These are phyloP conservation scores for Dugesia japonica DNA, from an alignment of 2,888 invertebrate species.

Conservation along the genomic window DNA sequence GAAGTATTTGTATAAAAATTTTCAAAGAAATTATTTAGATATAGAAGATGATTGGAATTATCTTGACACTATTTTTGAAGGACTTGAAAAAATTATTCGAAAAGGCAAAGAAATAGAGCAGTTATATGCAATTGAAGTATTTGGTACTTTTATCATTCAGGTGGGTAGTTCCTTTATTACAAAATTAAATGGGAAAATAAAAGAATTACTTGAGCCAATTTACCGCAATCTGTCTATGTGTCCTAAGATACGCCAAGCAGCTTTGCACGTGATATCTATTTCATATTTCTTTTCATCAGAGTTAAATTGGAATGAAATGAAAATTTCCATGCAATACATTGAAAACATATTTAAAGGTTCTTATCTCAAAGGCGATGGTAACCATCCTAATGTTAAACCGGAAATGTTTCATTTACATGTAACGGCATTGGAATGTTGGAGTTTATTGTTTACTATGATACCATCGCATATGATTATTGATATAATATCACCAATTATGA, in stretches of 20 bases:
- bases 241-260: background rate
- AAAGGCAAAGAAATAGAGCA: background rate
- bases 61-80: background rate
- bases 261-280: background rate
- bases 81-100: background rate
- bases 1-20: background rate
- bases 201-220: background rate
- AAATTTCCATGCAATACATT: background rate
- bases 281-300: slow-evolving; percentile 12
- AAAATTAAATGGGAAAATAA: background rate
- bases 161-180: background rate
- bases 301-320: background rate
- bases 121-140: background rate
- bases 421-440: background rate
- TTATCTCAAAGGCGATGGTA: background rate
- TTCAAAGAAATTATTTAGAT: background rate
- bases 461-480: background rate
- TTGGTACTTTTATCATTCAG: background rate
- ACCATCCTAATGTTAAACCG: background rate
- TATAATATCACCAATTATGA: background rate
- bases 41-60: slow-evolving; percentile 6
- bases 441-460: background rate
- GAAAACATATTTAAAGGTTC: slow-evolving; percentile 5
- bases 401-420: background rate
- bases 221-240: background rate